These are phyloP conservation scores for Onchidella celtica DNA, from an alignment of 2,888 invertebrate species.

Conservation along the genomic window DNA sequence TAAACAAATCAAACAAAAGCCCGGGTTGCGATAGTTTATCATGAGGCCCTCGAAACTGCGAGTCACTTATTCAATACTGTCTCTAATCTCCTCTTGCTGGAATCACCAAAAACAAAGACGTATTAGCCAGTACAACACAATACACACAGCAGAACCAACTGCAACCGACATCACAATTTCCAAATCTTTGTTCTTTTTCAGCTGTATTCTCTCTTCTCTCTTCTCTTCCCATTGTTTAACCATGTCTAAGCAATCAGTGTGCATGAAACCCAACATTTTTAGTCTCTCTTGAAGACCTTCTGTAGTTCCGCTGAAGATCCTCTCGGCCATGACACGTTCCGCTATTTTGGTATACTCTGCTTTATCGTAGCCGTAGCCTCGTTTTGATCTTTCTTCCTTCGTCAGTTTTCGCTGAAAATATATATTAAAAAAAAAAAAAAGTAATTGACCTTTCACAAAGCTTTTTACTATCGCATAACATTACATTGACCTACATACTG, in stretches of 20 bases:
- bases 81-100: too few relatives aligned
- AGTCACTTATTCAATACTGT: too few relatives aligned
- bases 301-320: slow-evolving; percentile 59
- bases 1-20: too few relatives aligned
- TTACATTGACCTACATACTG: too few relatives aligned
- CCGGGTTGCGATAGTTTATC: too few relatives aligned
- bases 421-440: too few relatives aligned
- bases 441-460: too few relatives aligned
- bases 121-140: slow-evolving; percentile 10
- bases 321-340: slow-evolving; percentile 61
- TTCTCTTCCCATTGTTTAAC: slow-evolving; percentile 55
- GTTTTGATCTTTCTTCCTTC: slow-evolving; percentile 49
- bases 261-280: slow-evolving; percentile 68
- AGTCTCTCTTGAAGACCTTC: slow-evolving; percentile 67
- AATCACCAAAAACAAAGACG: background rate
- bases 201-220: background rate
- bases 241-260: slow-evolving; percentile 64
- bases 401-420: slow-evolving; percentile 36
- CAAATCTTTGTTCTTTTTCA: slow-evolving; percentile 5
- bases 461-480: too few relatives aligned
- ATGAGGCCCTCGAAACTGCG: too few relatives aligned
- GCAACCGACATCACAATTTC: slow-evolving; percentile 1
- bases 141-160: background rate
- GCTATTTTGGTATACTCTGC: slow-evolving; percentile 62
- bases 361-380: slow-evolving; percentile 60